phyloP scores from a whole-genome alignment of 1,140 invertebrate species.

The Solenopsis fugax region DNA sequence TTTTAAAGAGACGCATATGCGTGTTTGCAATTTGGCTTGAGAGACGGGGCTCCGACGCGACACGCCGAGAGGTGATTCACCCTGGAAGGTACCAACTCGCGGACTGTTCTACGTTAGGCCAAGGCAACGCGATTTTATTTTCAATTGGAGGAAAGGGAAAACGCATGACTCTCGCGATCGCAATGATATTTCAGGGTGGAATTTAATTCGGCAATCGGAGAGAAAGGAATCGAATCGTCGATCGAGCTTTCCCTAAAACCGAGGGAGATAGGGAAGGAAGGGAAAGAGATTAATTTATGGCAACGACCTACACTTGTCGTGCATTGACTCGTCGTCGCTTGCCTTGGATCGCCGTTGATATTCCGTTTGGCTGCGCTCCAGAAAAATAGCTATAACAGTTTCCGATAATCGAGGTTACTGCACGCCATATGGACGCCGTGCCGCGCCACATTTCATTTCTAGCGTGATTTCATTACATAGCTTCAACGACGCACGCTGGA shows the following conservation, averaged over 20 bases:
- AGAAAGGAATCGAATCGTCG: not conserved
- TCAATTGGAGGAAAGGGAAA: not conserved
- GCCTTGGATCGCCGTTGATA: conserved; percentile 67
- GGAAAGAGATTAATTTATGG: conserved; percentile 66
- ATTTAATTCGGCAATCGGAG: not conserved
- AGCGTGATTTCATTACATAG: conserved; percentile 41
- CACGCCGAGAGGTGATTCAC: conserved; percentile 74
- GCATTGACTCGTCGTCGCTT: conserved; percentile 75
- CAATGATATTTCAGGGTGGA: not conserved
- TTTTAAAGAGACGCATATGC: too few relatives aligned
- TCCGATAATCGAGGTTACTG: conserved; percentile 79
- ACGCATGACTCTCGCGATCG: not conserved
- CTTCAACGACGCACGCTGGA: not conserved
- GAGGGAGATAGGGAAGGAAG: not conserved
- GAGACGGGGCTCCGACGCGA: conserved; percentile 44
- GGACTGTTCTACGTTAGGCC: conserved; percentile 49
- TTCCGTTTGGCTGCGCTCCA: conserved; percentile 78
- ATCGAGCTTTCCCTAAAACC: not conserved
- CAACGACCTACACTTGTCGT: conserved; percentile 70
- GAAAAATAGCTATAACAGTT: conserved; percentile 64
- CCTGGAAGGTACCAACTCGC: conserved; percentile 72
- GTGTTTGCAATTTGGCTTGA: conserved; percentile 34
- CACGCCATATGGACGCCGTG: conserved; percentile 56
- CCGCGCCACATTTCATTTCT: not conserved
- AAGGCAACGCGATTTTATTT: not conserved